Evolutionary conservation across 2,888 invertebrate species (phyloP).

Genomic region (Agriopis marginaria): DNA sequence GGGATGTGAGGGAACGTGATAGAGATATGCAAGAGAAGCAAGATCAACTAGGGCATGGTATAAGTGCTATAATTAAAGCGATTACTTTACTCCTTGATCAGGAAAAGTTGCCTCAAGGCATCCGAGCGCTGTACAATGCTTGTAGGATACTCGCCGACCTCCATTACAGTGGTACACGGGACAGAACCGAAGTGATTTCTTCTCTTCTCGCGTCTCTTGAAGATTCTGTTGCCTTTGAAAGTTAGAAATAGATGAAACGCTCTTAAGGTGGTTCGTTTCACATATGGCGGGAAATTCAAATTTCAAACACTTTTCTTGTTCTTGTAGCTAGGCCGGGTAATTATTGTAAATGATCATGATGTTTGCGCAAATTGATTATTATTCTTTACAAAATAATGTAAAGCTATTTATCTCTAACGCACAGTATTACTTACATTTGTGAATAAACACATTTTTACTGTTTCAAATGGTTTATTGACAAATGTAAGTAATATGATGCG

Average conservation of each 20-base stretch:
- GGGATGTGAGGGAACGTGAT: not conserved
- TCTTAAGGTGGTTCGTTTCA: too few species aligned
- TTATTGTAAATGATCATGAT: too few species aligned
- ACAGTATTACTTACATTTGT: too few species aligned
- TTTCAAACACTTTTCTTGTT: too few species aligned
- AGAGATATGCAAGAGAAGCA: not conserved
- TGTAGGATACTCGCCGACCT: not conserved
- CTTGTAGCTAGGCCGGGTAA: too few species aligned
- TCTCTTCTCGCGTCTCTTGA: not conserved
- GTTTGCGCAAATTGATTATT: too few species aligned
- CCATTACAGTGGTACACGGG: not conserved
- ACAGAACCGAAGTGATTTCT: not conserved
- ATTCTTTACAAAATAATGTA: too few species aligned
- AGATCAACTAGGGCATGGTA: constrained; percentile 2
- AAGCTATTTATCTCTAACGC: too few species aligned
- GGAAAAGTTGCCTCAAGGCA: not conserved
- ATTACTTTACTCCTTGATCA: not conserved
- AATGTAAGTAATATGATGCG: too few species aligned
- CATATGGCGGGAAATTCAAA: too few species aligned
- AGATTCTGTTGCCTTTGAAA: not conserved
- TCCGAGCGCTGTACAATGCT: constrained; percentile 1
- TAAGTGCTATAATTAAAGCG: not conserved
- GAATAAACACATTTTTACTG: too few species aligned
- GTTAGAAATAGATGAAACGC: not conserved
- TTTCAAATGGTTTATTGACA: too few species aligned